Evolutionary conservation across 2,113 vertebrate genomes (phyloP), one percentile per base, ranked within the genome.

Genomic region (Agelaius phoeniceus): DNA sequence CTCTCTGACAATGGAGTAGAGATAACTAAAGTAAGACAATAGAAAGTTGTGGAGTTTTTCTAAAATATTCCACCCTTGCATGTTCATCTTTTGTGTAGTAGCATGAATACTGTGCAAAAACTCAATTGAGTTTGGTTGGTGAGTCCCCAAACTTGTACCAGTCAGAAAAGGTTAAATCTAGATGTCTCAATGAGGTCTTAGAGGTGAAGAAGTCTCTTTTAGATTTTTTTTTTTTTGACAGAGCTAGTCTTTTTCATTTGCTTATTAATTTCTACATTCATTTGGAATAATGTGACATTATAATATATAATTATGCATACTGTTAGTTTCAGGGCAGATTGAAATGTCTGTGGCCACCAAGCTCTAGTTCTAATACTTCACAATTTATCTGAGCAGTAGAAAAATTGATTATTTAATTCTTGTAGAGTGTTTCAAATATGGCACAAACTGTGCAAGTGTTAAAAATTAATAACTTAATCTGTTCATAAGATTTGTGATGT

Each of bases 371-470:
- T 74, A 33, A 26, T 12, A 69, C 17, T 44, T 90, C 18, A 62
- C 20, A 77, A 2, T 11, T 31, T 77, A 17, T 39, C 24, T 68
- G 10, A 87, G 26, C 0, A 0, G 49, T 59, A 20, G 9, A 52
- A 74, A 67, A 23, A 13, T 3, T 54, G 13, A 39, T 68, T 69
- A 78, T 75, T 35, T 67, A 75, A 28, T 61, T 68, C 7, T 49
- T 79, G 24, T 57, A 43, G 41, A 68, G 26, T 58, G 11, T 8
- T 73, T 90, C 48, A 76, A 54, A 49, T 15, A 41, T 15, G 6
- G 33, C 13, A 94, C 65, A 9, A 37, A 46, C 21, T 57, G 3
- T 79, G 13, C 13, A 65, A 68, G 13, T 16, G 4, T 27, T 75
- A 87, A 81, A 69, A 75, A 49, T 52, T 74, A 57, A 51, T 65